Evolutionary conservation across 1,140 invertebrate genomes (phyloP).

Genomic region (Zaprionus inermis): DNA sequence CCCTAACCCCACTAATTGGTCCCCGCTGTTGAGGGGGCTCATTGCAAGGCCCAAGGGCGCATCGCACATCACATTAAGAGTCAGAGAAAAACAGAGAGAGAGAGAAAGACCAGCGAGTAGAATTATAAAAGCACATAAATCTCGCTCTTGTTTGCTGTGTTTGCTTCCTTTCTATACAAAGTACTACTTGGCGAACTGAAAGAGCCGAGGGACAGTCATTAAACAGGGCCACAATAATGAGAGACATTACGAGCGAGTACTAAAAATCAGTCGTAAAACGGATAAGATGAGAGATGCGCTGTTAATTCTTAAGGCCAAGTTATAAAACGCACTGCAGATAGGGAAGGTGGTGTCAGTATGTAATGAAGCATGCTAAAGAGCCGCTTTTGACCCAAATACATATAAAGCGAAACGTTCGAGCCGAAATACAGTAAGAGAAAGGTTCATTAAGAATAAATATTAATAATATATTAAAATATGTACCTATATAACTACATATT

Average conservation of each 20-base stretch:
- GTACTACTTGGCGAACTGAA: slow-evolving; percentile 9
- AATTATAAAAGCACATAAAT: slow-evolving; percentile 67
- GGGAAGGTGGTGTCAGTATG: slow-evolving; percentile 6
- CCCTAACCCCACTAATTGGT: slow-evolving; percentile 40
- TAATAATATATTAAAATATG: too few relatives aligned
- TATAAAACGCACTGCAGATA: slow-evolving; percentile 20
- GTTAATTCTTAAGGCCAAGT: slow-evolving; percentile 36
- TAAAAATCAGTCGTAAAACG: slow-evolving; percentile 72
- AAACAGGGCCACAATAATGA: slow-evolving; percentile 68
- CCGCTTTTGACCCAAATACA: neutral
- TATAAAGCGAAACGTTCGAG: neutral
- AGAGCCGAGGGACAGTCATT: slow-evolving; percentile 46
- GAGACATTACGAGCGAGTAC: slow-evolving; percentile 60
- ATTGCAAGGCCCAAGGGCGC: slow-evolving; percentile 27
- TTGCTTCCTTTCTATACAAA: slow-evolving; percentile 21
- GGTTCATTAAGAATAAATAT: too few relatives aligned
- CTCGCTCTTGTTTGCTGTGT: slow-evolving; percentile 8
- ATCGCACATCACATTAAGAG: slow-evolving; percentile 51
- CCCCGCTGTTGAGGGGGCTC: slow-evolving; percentile 20
- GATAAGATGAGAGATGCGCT: slow-evolving; percentile 54
- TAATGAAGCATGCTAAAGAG: slow-evolving; percentile 18
- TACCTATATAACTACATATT: neutral
- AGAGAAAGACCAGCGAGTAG: slow-evolving; percentile 13
- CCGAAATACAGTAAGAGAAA: neutral
- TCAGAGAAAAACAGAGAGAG: slow-evolving; percentile 13